A percentile compares a stretch with the other conserved stretches of the same genome.
These are phyloP conservation scores for Bombus terrestris DNA, from an alignment of 1,140 invertebrate genomes.

Conservation along the genomic window DNA sequence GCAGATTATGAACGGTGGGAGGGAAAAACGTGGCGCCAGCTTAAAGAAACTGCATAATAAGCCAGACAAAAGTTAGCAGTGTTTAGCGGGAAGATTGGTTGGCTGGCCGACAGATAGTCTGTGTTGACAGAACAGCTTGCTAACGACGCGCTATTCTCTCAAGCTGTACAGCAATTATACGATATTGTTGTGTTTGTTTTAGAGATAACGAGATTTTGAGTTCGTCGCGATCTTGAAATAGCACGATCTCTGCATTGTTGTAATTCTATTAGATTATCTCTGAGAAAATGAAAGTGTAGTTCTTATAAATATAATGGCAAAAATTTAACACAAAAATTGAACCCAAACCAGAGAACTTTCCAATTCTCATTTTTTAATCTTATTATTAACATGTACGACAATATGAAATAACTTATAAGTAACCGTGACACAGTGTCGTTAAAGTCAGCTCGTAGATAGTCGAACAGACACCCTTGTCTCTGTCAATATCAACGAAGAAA, in stretches of 20 bases:
- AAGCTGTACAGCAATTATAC: neutral
- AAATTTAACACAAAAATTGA: neutral
- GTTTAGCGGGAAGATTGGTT: conserved; percentile 57
- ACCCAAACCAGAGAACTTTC: neutral
- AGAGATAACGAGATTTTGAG: neutral
- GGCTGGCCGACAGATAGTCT: neutral
- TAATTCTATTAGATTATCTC: neutral
- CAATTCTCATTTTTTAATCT: neutral
- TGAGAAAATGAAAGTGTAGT: too few relatives aligned
- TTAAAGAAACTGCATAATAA: conserved; percentile 58
- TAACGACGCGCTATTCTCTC: neutral
- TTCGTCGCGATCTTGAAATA: neutral
- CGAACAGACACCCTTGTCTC: too few relatives aligned
- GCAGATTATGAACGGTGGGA: neutral
- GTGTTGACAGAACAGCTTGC: neutral
- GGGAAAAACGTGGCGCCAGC: conserved; percentile 2
- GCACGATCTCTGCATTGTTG: too few relatives aligned
- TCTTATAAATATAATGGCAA: neutral
- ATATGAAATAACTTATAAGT: neutral
- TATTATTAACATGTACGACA: too few relatives aligned
- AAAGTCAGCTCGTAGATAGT: neutral
- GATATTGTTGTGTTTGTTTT: neutral
- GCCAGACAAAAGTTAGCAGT: conserved; percentile 41
- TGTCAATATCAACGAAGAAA: neutral
- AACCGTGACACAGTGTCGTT: neutral